A percentile compares a stretch with the other conserved stretches of the same genome.
Evolutionary conservation across 2,888 invertebrate genomes (phyloP).

Genomic region (Drosophila yooni): DNA sequence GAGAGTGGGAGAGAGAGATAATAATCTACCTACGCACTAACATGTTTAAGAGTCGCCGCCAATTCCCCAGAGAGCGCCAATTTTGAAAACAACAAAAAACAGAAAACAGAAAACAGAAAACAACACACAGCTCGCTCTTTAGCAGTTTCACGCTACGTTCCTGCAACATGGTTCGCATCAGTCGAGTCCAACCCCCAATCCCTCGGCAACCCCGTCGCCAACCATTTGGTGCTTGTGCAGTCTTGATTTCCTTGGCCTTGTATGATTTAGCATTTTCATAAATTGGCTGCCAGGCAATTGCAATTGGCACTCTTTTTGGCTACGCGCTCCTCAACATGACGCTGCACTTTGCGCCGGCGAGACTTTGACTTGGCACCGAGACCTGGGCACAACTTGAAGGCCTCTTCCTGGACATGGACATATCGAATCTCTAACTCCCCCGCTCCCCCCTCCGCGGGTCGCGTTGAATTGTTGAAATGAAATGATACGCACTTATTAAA

Average conservation of each 20-base stretch:
- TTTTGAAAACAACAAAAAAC: constrained; percentile 44
- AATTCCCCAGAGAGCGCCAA: constrained; percentile 67
- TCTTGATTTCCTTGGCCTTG: constrained; percentile 77
- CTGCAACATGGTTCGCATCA: constrained; percentile 35
- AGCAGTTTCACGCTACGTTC: constrained; percentile 59
- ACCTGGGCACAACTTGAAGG: constrained; percentile 18
- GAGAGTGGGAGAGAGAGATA: constrained; percentile 7
- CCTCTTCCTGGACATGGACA: constrained; percentile 16
- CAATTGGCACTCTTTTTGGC: constrained; percentile 81
- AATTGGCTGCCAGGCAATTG: constrained; percentile 81
- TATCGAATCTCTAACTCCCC: constrained; percentile 2
- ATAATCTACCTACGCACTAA: constrained; percentile 64
- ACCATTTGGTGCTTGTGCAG: constrained; percentile 60
- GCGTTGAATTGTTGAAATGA: constrained; percentile 75
- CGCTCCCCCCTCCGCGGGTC: constrained; percentile 19
- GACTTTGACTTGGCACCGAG: constrained; percentile 48
- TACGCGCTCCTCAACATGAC: constrained; percentile 65
- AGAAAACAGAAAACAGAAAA: background rate
- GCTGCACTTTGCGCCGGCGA: constrained; percentile 54
- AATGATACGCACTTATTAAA: constrained; percentile 83
- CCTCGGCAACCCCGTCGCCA: background rate
- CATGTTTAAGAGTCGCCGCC: constrained; percentile 39
- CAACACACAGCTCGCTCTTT: constrained; percentile 56
- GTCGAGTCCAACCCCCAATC: background rate
- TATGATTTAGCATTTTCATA: constrained; percentile 78